Evolutionary conservation across 2,113 vertebrate genomes (phyloP).

Genomic region (Struthio camelus): DNA sequence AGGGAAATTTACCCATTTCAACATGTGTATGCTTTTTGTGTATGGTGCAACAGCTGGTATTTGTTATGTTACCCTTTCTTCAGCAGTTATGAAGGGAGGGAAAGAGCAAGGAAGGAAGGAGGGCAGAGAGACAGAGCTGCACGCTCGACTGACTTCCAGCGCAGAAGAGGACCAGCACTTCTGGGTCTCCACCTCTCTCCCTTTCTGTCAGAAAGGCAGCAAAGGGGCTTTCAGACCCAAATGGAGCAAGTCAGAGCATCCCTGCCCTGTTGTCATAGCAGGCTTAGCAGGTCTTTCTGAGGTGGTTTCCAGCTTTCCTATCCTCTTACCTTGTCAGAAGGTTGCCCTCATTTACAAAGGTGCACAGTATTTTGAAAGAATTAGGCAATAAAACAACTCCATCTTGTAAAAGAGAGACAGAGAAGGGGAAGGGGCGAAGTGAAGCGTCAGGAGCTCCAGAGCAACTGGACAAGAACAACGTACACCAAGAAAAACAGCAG

Average conservation of each 20-base stretch:
- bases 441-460: constrained; percentile 70
- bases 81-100: background rate
- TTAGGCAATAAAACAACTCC: constrained; percentile 79
- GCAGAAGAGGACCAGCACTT: background rate
- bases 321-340: constrained; percentile 79
- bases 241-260: constrained; percentile 64
- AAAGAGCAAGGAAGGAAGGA: background rate
- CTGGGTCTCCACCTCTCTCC: background rate
- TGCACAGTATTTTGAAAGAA: constrained; percentile 75
- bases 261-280: constrained; percentile 81
- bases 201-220: constrained; percentile 21
- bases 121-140: background rate
- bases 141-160: background rate
- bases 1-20: background rate
- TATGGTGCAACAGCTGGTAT: background rate
- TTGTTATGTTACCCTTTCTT: background rate
- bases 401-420: constrained; percentile 41
- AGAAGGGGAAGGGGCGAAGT: background rate
- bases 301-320: constrained; percentile 76
- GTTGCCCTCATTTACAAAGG: constrained; percentile 76
- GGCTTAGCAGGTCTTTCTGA: constrained; percentile 70
- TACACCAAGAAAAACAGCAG: background rate
- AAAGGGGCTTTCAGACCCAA: constrained; percentile 70
- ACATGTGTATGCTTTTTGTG: background rate
- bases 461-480: background rate